phyloP scores from a whole-genome alignment of 2,113 vertebrate genomes.

The Pongo pygmaeus region DNA sequence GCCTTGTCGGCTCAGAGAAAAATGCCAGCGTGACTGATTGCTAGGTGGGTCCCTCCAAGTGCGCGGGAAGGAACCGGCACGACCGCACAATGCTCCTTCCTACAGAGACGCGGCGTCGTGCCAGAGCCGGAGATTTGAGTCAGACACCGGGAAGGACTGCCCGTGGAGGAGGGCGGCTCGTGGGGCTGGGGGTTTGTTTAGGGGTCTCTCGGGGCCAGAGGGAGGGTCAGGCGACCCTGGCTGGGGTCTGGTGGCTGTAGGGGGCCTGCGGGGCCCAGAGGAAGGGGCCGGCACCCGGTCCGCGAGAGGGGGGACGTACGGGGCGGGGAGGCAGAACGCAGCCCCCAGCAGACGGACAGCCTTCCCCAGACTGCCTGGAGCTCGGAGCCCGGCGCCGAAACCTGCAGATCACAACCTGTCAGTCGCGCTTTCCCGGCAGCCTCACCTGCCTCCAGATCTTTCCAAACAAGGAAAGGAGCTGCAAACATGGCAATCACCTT shows the following conservation, averaged over 20 bases:
- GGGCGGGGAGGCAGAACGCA: background rate
- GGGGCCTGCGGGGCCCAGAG: rapidly evolving
- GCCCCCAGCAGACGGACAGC: background rate
- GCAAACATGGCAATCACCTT: slow-evolving; percentile 53
- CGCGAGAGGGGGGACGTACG: rapidly evolving
- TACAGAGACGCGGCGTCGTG: background rate
- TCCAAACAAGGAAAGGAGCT: slow-evolving; percentile 64
- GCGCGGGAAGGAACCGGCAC: background rate
- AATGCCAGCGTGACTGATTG: slow-evolving; percentile 32
- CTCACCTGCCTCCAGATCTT: slow-evolving; percentile 66
- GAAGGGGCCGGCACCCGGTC: background rate
- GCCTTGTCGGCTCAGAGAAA: slow-evolving; percentile 43
- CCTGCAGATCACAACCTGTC: slow-evolving; percentile 62
- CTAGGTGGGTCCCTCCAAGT: background rate
- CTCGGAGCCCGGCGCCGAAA: background rate
- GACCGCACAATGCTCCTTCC: background rate
- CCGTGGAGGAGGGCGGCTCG: no score
- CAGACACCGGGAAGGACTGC: background rate
- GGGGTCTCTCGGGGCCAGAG: background rate
- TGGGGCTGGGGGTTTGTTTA: background rate
- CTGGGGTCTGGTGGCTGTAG: background rate
- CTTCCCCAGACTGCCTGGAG: background rate
- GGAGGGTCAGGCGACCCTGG: background rate
- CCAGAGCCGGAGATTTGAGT: background rate
- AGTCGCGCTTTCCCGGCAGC: slow-evolving; percentile 23